A percentile compares a stretch with the other conserved stretches of the same genome.
phyloP scores from a whole-genome alignment of 2,113 vertebrate genomes.

The Oncorhynchus clarkii region DNA sequence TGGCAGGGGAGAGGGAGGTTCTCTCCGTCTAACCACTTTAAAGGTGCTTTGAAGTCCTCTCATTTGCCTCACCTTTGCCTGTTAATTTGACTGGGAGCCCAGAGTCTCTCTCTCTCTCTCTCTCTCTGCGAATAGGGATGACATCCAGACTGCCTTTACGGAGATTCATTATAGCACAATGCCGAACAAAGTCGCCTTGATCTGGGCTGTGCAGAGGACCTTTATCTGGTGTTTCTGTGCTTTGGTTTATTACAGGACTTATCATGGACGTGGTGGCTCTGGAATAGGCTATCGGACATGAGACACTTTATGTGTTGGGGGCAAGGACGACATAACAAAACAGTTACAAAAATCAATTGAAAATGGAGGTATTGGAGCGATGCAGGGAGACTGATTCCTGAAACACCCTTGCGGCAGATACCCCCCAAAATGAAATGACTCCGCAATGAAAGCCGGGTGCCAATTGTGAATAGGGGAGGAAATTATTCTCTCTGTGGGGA shows the following conservation, averaged over 20 bases:
- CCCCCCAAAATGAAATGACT: neutral
- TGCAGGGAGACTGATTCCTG: neutral
- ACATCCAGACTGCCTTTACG: constrained; percentile 3
- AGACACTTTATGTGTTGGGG: neutral
- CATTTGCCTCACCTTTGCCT: constrained; percentile 13
- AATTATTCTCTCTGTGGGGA: neutral
- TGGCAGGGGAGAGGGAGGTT: neutral
- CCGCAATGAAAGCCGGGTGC: neutral
- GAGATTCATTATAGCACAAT: constrained; percentile 18
- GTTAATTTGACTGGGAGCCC: constrained; percentile 18
- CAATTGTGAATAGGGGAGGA: neutral
- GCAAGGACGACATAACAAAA: neutral
- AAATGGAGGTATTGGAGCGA: neutral
- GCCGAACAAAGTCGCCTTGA: neutral
- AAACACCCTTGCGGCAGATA: neutral
- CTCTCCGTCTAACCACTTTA: constrained; percentile 9
- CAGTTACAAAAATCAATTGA: neutral
- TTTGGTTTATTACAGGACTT: neutral
- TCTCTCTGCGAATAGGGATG: constrained; percentile 7
- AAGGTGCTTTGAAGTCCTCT: constrained; percentile 27
- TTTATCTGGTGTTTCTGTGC: neutral
- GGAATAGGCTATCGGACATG: neutral
- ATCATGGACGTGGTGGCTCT: neutral
- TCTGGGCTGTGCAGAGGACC: neutral
- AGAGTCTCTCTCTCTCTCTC: neutral